Base-by-base conservation (phyloP, 2,888 invertebrate genomes). In the Choristoneura rosaceana region DNA sequence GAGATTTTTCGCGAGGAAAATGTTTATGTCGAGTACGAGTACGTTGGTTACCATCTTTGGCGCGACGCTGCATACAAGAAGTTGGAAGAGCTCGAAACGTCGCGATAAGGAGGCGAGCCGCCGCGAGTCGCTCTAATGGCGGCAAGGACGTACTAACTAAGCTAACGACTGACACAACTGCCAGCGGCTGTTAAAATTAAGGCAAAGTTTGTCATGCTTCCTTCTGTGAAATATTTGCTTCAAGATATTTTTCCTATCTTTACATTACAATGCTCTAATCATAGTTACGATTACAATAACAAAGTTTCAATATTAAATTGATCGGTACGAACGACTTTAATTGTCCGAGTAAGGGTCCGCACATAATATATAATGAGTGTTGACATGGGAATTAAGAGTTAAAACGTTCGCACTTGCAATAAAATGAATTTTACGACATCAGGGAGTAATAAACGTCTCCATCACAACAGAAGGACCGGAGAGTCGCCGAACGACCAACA, bases 81-180 rank as follows among this genome's bases (percentile, higher is more conserved):
- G 81, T 78, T 77, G 78, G 76, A 76, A 81, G 78, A 77, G 77
- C 77, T 77, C 77, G 76, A 77, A 80, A 81, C 77, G 79, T 79
- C 75, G 80, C 78, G 83, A 81, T 84, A 82, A 82, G 82, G 80
- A 78, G 78, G 75, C 78, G 78, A 78, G 79, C 78, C 80, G 78
- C 78, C 80, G 75, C 79, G 77, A 80, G 77, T 81, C 79, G 75
- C 78, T 80, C 78, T 84, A 87, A 87, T 85, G 84, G 83, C 81
- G 75, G 79, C 77, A 79, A 78, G 80, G 77, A 81, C 76, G 76
- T 74, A 86, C 82, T 84, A 83, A 82, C 82, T 80, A 77, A 84
- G 84, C 84, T 86, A 87, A 88, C 85, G 86, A 89, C 83, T 83
- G 78, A 77, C 81, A 82, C 83, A 86, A 88, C 87, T 86, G 84